A percentile compares a stretch with the other conserved stretches of the same genome.
These are phyloP conservation scores for Hexactinellida sp. DNA, from an alignment of 37 sponge, comb jelly and placozoan species.

Conservation along the genomic window DNA sequence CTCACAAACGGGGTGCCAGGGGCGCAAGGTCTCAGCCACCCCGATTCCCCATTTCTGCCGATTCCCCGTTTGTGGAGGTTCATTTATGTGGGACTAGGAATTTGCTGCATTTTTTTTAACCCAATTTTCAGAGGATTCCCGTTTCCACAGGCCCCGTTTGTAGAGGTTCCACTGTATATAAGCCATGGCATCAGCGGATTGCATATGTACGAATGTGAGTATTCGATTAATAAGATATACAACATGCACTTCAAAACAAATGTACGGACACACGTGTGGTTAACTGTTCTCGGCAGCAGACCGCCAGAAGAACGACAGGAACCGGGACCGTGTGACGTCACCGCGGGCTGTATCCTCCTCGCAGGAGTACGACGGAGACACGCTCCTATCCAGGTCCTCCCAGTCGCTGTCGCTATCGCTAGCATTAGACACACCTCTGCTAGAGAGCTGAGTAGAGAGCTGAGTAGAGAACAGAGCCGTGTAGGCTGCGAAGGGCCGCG, in stretches of 20 bases:
- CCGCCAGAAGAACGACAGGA: neutral
- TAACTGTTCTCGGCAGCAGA: neutral
- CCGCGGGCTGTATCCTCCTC: neutral
- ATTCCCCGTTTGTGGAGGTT: no score
- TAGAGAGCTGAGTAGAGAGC: neutral
- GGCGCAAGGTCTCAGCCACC: no score
- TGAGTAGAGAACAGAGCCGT: neutral
- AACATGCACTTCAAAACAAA: neutral
- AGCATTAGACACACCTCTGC: neutral
- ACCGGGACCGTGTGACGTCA: neutral
- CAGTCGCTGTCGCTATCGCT: neutral
- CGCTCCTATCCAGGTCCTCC: constrained; percentile 1
- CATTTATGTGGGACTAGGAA: no score
- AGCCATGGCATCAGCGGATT: no score
- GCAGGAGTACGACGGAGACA: neutral
- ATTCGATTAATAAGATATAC: neutral
- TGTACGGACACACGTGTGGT: neutral
- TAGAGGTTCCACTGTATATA: no score
- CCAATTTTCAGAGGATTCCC: no score
- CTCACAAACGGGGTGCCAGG: no score
- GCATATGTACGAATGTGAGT: neutral
- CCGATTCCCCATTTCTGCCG: no score
- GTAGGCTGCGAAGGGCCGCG: neutral
- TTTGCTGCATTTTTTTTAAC: no score
- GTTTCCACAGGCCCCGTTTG: no score